Conservation (phyloP, 2,797 vertebrate species). For the Enteromius mattozi region DNA sequence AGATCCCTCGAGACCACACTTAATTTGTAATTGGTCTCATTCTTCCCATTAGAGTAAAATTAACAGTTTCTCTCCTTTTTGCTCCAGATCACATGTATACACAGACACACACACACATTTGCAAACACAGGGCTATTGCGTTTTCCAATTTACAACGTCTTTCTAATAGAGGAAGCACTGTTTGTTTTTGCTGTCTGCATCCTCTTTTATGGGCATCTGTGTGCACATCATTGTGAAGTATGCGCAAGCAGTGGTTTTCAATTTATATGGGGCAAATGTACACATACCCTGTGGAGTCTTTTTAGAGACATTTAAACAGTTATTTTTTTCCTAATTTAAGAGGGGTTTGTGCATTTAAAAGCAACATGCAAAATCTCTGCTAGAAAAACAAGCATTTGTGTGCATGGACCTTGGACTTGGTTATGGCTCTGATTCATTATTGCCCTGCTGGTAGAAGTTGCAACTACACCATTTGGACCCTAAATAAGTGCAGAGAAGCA, state of each 20-base stretch:
- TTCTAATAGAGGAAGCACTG: not conserved
- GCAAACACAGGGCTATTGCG: not conserved
- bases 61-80: conserved; percentile 16
- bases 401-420: not conserved
- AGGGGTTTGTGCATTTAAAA: not conserved
- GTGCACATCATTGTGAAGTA: not conserved
- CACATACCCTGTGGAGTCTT: not conserved
- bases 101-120: conserved; percentile 21
- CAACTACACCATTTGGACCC: not conserved
- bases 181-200: not conserved
- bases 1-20: conserved; percentile 18
- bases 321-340: not conserved
- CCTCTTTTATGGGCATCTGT: not conserved
- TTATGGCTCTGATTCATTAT: not conserved
- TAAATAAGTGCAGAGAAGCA: not conserved
- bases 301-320: not conserved
- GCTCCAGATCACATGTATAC: not conserved
- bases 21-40: conserved; percentile 46
- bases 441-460: not conserved
- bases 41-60: conserved; percentile 30
- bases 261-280: not conserved
- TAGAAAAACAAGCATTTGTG: not conserved
- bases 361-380: not conserved
- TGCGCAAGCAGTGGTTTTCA: not conserved
- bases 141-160: not conserved